Percentiles rank a stretch among this genome's conserved stretches.
Conservation (phyloP, 2,888 invertebrate species). For the Ennomos erosarius region DNA sequence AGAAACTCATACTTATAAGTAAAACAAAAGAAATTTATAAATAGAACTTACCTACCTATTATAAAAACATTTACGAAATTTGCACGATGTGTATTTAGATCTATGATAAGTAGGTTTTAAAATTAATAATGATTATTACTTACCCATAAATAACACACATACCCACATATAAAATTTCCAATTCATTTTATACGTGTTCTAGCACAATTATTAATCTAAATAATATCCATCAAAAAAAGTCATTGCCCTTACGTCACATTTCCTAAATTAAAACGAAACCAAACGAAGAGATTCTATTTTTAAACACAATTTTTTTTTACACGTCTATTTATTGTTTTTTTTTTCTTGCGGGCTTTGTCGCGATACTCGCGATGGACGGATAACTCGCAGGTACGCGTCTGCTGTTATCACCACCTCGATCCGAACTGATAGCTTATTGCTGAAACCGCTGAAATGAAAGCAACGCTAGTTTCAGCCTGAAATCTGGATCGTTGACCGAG, state of each 20-base stretch:
- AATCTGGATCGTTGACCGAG: slow-evolving; percentile 20
- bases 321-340: neutral
- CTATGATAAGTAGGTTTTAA: no score
- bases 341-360: neutral
- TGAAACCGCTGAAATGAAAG: slow-evolving; percentile 19
- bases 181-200: slow-evolving; percentile 45
- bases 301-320: slow-evolving; percentile 2
- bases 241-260: slow-evolving; percentile 21
- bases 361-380: slow-evolving; percentile 6
- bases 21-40: no score
- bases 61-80: no score
- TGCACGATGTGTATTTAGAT: no score
- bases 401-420: slow-evolving; percentile 3
- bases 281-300: slow-evolving; percentile 13
- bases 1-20: no score
- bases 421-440: slow-evolving; percentile 15
- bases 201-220: slow-evolving; percentile 14
- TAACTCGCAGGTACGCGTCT: slow-evolving; percentile 10
- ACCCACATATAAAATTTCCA: slow-evolving; percentile 49
- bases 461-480: slow-evolving; percentile 11
- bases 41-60: no score
- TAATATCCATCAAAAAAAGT: slow-evolving; percentile 26
- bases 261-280: neutral
- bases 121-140: slow-evolving; percentile 31
- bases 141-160: slow-evolving; percentile 52